These are phyloP conservation scores for Empis livida DNA, from an alignment of 2,888 invertebrate species.

Conservation along the genomic window DNA sequence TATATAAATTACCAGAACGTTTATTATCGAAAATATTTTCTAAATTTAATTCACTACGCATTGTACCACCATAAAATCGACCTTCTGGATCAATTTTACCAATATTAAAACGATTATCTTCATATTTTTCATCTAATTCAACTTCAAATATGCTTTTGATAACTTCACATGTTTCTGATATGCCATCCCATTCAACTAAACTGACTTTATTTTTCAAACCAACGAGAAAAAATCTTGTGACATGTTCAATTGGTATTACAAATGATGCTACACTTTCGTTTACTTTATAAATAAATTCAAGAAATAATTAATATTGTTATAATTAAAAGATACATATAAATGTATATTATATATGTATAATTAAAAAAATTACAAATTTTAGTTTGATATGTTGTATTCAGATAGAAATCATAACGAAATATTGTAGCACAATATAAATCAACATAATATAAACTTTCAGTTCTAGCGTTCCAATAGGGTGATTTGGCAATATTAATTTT, in stretches of 20 bases:
- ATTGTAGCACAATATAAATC: slow-evolving; percentile 40
- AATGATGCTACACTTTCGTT: slow-evolving; percentile 38
- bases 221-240: slow-evolving; percentile 46
- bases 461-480: slow-evolving; percentile 52
- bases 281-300: slow-evolving; percentile 23
- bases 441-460: slow-evolving; percentile 51
- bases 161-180: slow-evolving; percentile 38
- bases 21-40: slow-evolving; percentile 26
- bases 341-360: not conserved
- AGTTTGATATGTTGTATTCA: slow-evolving; percentile 41
- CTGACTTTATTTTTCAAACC: slow-evolving; percentile 46
- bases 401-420: slow-evolving; percentile 28
- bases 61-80: slow-evolving; percentile 55
- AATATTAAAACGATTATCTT: slow-evolving; percentile 57
- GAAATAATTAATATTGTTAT: not conserved
- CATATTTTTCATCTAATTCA: slow-evolving; percentile 41
- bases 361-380: slow-evolving; percentile 25
- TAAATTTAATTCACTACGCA: slow-evolving; percentile 22
- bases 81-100: slow-evolving; percentile 65
- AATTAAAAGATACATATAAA: not conserved
- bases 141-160: slow-evolving; percentile 42
- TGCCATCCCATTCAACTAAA: slow-evolving; percentile 53
- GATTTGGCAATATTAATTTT: slow-evolving; percentile 48
- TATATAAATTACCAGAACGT: slow-evolving; percentile 30
- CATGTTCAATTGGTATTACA: slow-evolving; percentile 50